These are phyloP conservation scores for Gymnocheta viridis DNA, from an alignment of 2,888 invertebrate species.

Conservation along the genomic window DNA sequence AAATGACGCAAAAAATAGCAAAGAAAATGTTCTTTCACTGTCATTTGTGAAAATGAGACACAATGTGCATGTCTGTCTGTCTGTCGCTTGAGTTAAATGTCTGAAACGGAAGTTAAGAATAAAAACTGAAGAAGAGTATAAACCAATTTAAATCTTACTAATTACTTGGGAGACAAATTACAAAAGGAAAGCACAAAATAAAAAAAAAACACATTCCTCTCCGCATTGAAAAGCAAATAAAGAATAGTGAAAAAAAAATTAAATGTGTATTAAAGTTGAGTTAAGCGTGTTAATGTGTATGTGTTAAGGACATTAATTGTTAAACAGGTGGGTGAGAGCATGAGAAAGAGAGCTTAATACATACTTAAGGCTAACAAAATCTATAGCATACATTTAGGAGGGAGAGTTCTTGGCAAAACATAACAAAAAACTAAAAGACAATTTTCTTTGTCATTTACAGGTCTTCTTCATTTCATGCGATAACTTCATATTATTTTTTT, in stretches of 20 bases:
- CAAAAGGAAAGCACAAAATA: constrained; percentile 69
- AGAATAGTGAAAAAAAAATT: constrained; percentile 55
- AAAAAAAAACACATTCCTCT: background rate
- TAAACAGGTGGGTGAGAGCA: constrained; percentile 66
- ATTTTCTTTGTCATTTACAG: constrained; percentile 67
- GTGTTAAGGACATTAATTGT: constrained; percentile 60
- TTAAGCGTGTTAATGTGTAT: constrained; percentile 21
- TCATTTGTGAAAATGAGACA: constrained; percentile 45
- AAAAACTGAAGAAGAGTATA: constrained; percentile 70
- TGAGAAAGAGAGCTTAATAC: background rate
- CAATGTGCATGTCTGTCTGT: constrained; percentile 8
- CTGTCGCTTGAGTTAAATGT: constrained; percentile 58
- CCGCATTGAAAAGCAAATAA: constrained; percentile 15
- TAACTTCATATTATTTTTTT: constrained; percentile 26
- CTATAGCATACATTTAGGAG: constrained; percentile 45
- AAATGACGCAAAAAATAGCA: constrained; percentile 42
- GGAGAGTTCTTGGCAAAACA: background rate
- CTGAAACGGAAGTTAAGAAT: constrained; percentile 67
- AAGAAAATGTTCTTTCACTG: constrained; percentile 45
- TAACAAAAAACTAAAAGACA: constrained; percentile 40
- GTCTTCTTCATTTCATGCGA: constrained; percentile 50
- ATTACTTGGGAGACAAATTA: constrained; percentile 81
- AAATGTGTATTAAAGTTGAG: constrained; percentile 63
- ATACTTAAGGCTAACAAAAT: constrained; percentile 22
- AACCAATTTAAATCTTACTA: constrained; percentile 81